Conservation (phyloP, 2,888 invertebrate genomes). For the Drosophila robusta region DNA sequence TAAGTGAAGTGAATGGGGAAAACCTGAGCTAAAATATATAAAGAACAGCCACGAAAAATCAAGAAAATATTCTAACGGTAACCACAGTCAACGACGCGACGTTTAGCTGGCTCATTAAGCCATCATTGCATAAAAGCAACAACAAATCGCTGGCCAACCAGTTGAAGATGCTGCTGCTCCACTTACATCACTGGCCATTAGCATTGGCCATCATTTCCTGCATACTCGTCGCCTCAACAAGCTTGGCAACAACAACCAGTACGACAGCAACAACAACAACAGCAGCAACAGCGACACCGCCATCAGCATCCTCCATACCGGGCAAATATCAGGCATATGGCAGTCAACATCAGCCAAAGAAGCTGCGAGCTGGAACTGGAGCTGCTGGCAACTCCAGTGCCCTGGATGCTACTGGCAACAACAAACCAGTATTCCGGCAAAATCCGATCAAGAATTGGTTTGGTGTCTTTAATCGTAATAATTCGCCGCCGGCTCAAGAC, state of each 20-base stretch:
- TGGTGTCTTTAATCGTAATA: conserved; percentile 88
- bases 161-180: conserved; percentile 77
- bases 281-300: conserved; percentile 20
- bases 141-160: conserved; percentile 30
- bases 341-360: conserved; percentile 63
- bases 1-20: conserved; percentile 46
- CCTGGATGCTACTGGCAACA: conserved; percentile 44
- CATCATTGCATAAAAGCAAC: conserved; percentile 62
- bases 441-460: conserved; percentile 86
- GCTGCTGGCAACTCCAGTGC: conserved; percentile 40
- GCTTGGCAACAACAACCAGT: conserved; percentile 27
- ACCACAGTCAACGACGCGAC: conserved; percentile 7
- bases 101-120: conserved; percentile 58
- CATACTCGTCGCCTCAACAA: conserved; percentile 59
- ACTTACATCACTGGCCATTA: conserved; percentile 80
- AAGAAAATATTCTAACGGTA: conserved; percentile 51
- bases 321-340: conserved; percentile 83
- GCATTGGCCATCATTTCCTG: conserved; percentile 82
- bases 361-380: conserved; percentile 47
- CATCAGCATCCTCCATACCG: conserved; percentile 70
- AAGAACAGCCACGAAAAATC: conserved; percentile 19
- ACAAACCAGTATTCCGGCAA: conserved; percentile 76
- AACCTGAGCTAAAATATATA: neutral
- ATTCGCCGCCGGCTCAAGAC: conserved; percentile 85
- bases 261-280: conserved; percentile 7